Evolutionary conservation across 2,888 invertebrate genomes (phyloP), one percentile per base, ranked within the genome.

Genomic region (Osedax frankpressi): DNA sequence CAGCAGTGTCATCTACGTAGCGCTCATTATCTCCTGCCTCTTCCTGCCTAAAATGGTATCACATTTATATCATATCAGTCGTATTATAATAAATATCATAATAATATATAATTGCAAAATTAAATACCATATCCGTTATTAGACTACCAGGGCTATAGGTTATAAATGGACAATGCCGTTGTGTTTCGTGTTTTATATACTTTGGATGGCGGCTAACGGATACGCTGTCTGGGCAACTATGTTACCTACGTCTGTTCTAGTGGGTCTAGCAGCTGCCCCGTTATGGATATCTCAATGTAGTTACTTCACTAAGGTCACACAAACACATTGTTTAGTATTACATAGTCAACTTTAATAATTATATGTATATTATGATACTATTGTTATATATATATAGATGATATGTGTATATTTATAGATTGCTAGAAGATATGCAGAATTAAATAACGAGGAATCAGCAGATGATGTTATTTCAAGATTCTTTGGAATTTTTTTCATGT

Each of bases 251-350:
- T 94, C 95, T 27, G 90, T 95, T 29, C 87, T 97, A n/a, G 89
- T 94, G 30, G 97, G 97, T 77, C 86, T 95, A 73, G 94, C 94
- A 6, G 96, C 94, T 1, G 95, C 95, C 0, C 95, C 95, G 70
- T 91, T 97, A 90, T 97, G 97, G 97, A 92, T 94, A 0, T 93
- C 96, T n/a, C 93, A 96, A 84, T 95, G 96, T 75, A 93, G 94
- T 1, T 97, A 97, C 84, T 88, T 97, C 76, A 96, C 96, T 19
- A 79, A 81, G 75, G 76, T 77, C 24, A 74, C 72, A 44, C 70
- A n/a, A n/a, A n/a, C n/a, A n/a, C n/a, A n/a, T n/a, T n/a, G n/a
- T n/a, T n/a, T n/a, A n/a, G n/a, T n/a, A n/a, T n/a, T n/a, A n/a
- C n/a, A n/a, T n/a, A n/a, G n/a, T n/a, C n/a, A n/a, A n/a, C n/a